Conservation (phyloP, 2,888 invertebrate genomes). For the Paralinhomoeus sp. region DNA sequence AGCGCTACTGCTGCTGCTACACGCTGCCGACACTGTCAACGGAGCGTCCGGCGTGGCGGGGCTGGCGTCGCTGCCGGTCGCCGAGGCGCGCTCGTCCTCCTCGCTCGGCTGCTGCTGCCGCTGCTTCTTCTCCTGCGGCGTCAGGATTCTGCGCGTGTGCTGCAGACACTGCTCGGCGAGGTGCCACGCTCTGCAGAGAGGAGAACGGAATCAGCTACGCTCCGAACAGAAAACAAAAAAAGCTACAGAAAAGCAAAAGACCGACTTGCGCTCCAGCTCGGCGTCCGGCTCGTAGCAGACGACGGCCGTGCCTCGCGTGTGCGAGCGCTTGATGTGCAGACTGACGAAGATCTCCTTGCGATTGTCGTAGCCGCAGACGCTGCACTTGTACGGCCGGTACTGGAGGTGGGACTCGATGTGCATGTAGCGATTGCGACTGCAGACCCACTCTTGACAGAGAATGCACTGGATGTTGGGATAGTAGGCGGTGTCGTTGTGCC, state of each 20-base stretch:
- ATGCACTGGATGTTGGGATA: conserved; percentile 9
- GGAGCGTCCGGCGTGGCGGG: background rate
- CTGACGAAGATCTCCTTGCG: conserved; percentile 10
- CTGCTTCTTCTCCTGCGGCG: conserved; percentile 1
- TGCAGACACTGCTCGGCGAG: conserved; percentile 10
- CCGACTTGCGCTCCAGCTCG: conserved; percentile 4
- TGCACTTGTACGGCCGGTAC: conserved; percentile 9
- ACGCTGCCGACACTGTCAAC: background rate
- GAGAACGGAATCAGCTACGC: too few species aligned
- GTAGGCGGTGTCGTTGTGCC: conserved; percentile 27
- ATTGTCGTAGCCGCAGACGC: conserved; percentile 8
- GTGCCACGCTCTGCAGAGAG: conserved; percentile 6
- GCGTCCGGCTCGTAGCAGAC: conserved; percentile 7
- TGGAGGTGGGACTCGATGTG: conserved; percentile 10
- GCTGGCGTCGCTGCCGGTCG: too few species aligned
- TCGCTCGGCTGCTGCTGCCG: background rate
- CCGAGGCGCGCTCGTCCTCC: too few species aligned
- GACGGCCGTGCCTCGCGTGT: conserved; percentile 1
- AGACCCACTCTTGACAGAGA: conserved; percentile 7
- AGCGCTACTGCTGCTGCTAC: background rate
- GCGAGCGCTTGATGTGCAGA: conserved; percentile 8
- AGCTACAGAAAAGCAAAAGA: too few species aligned
- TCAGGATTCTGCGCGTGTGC: conserved; percentile 8
- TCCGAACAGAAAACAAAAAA: too few species aligned
- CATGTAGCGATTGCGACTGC: conserved; percentile 9